Evolutionary conservation across 2,888 invertebrate species (phyloP).

Genomic region (Caradrina clavipalpis): DNA sequence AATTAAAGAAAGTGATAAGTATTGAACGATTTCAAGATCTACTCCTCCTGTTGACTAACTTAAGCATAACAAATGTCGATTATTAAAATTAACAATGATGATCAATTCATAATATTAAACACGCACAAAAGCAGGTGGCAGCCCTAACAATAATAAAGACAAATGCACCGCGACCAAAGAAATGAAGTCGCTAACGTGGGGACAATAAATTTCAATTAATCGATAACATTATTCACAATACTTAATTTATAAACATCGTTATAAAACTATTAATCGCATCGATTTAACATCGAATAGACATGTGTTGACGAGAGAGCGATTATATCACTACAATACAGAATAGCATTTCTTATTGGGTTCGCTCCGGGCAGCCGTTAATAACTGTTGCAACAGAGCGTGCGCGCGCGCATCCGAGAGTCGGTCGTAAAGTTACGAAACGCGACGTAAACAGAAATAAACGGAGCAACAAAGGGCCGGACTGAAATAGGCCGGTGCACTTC

Average conservation of each 20-base stretch:
- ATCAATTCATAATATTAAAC: neutral
- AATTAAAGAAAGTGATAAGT: neutral
- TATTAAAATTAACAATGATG: neutral
- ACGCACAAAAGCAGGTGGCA: conserved; percentile 39
- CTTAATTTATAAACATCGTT: conserved; percentile 61
- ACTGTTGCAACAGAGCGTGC: conserved; percentile 82
- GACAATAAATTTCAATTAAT: conserved; percentile 74
- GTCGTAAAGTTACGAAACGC: conserved; percentile 89
- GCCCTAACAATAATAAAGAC: conserved; percentile 67
- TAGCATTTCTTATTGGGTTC: conserved; percentile 74
- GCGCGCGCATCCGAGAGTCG: conserved; percentile 80
- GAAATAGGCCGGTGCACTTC: conserved; percentile 86
- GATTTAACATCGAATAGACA: conserved; percentile 57
- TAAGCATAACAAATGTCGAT: too few relatives aligned
- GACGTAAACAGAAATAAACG: conserved; percentile 88
- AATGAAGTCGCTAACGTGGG: conserved; percentile 65
- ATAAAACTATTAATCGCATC: conserved; percentile 62
- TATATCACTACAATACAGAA: conserved; percentile 68
- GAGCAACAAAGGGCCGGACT: conserved; percentile 85
- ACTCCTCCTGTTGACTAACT: neutral
- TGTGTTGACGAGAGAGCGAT: conserved; percentile 65
- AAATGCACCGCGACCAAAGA: conserved; percentile 59
- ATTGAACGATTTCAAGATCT: neutral
- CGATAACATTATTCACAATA: conserved; percentile 70
- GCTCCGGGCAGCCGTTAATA: conserved; percentile 84